These are phyloP conservation scores for Brevimyrus niger DNA, from an alignment of 2,113 vertebrate genomes.

Conservation along the genomic window DNA sequence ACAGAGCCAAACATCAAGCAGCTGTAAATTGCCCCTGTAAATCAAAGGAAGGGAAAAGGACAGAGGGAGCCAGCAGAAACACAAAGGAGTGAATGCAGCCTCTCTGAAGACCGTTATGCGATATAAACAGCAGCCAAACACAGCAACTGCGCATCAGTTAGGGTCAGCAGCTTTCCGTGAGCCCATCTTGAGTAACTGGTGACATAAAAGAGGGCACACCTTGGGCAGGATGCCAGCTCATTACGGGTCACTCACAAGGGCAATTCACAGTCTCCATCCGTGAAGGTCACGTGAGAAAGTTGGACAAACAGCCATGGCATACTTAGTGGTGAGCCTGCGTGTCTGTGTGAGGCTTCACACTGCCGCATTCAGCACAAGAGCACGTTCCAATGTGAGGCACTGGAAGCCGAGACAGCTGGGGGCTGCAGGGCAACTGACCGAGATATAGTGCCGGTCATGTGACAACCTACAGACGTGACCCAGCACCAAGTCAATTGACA, in stretches of 20 bases:
- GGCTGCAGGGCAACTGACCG: not conserved
- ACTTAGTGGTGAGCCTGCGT: not conserved
- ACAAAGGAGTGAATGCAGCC: not conserved
- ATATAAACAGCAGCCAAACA: not conserved
- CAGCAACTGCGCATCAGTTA: not conserved
- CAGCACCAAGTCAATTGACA: not conserved
- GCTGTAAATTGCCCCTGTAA: slow-evolving; percentile 12
- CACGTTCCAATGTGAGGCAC: not conserved
- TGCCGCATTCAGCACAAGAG: not conserved
- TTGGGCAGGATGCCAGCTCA: not conserved
- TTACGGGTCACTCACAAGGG: not conserved
- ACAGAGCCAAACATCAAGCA: slow-evolving; percentile 8
- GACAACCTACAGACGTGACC: not conserved
- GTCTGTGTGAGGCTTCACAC: not conserved
- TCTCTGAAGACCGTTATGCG: not conserved
- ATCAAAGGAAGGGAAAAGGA: not conserved
- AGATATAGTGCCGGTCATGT: not conserved
- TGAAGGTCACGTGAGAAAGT: not conserved
- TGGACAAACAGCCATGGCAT: not conserved
- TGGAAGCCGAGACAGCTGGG: not conserved
- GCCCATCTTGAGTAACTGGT: not conserved
- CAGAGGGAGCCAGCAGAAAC: not conserved
- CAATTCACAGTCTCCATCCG: not conserved
- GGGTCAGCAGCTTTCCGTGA: not conserved
- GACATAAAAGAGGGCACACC: not conserved